Evolutionary conservation across 2,888 invertebrate genomes (phyloP).

Genomic region (Drosophila prolongata): DNA sequence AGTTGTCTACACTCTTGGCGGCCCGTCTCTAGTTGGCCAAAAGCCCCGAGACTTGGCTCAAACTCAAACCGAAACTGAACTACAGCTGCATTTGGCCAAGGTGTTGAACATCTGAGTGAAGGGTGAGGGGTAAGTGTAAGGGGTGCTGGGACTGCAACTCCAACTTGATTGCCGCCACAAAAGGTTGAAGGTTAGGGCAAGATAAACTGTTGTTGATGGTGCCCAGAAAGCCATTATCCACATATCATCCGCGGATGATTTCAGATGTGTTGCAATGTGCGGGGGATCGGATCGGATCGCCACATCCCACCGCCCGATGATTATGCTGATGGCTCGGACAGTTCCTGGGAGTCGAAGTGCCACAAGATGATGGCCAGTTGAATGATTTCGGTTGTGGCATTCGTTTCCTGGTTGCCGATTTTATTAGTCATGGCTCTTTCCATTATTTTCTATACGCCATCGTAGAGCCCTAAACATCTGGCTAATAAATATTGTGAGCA

Average conservation of each 20-base stretch:
- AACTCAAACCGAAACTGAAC: conserved; percentile 4
- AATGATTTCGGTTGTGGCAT: conserved; percentile 35
- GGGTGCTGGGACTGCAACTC: conserved; percentile 12
- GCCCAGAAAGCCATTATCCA: conserved; percentile 72
- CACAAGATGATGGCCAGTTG: conserved; percentile 30
- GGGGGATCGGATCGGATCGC: conserved; percentile 24
- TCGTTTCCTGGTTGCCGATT: conserved; percentile 38
- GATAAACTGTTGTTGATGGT: conserved; percentile 62
- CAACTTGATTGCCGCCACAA: conserved; percentile 65
- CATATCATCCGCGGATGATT: conserved; percentile 68
- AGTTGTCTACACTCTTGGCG: conserved; percentile 79
- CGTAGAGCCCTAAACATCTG: background rate
- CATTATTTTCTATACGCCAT: conserved; percentile 12
- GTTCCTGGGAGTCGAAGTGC: conserved; percentile 35
- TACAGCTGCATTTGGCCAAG: conserved; percentile 55
- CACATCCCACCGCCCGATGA: conserved; percentile 18
- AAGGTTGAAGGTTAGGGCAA: conserved; percentile 58
- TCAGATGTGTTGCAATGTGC: conserved; percentile 42
- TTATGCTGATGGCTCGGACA: conserved; percentile 36
- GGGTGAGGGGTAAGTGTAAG: conserved; percentile 68
- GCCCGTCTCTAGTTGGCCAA: conserved; percentile 62
- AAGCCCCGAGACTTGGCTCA: conserved; percentile 33
- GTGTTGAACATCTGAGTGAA: conserved; percentile 74
- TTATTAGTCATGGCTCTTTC: conserved; percentile 34
- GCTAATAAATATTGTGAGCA: conserved; percentile 2